Conservation (phyloP, 1,140 invertebrate genomes). For the Bombus polaris region DNA sequence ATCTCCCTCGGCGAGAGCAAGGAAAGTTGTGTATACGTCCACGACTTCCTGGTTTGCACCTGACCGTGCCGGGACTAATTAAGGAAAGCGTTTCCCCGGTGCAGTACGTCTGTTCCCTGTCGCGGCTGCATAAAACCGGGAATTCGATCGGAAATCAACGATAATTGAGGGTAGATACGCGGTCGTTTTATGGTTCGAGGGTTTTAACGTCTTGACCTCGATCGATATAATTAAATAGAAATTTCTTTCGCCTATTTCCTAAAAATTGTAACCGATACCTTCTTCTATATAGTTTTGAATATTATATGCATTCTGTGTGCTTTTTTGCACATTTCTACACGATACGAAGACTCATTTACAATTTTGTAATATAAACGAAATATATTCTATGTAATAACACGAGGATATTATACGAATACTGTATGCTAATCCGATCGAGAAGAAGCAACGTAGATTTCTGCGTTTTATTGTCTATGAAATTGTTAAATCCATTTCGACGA, state of each 20-base stretch:
- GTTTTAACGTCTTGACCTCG: neutral
- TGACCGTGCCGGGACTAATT: slow-evolving; percentile 45
- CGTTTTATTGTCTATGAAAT: too few relatives aligned
- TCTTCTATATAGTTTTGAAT: too few relatives aligned
- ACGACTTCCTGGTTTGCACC: slow-evolving; percentile 44
- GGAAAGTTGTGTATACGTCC: slow-evolving; percentile 10
- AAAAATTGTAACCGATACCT: too few relatives aligned
- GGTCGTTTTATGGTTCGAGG: neutral
- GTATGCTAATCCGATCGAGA: too few relatives aligned
- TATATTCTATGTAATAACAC: too few relatives aligned
- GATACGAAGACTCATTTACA: too few relatives aligned
- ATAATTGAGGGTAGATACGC: neutral
- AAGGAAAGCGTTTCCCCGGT: slow-evolving; percentile 32
- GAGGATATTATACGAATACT: too few relatives aligned
- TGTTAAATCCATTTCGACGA: too few relatives aligned
- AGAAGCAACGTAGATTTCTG: too few relatives aligned
- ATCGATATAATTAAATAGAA: neutral
- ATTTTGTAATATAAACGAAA: too few relatives aligned
- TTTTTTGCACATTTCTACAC: too few relatives aligned
- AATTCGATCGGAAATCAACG: slow-evolving; percentile 18
- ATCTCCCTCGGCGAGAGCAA: slow-evolving; percentile 8
- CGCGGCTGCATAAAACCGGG: neutral
- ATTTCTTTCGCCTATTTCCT: neutral
- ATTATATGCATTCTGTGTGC: too few relatives aligned
- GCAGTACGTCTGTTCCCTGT: slow-evolving; percentile 22